Evolutionary conservation across 1,140 invertebrate genomes (phyloP), one percentile per base, ranked within the genome.

Genomic region (Battus philenor): DNA sequence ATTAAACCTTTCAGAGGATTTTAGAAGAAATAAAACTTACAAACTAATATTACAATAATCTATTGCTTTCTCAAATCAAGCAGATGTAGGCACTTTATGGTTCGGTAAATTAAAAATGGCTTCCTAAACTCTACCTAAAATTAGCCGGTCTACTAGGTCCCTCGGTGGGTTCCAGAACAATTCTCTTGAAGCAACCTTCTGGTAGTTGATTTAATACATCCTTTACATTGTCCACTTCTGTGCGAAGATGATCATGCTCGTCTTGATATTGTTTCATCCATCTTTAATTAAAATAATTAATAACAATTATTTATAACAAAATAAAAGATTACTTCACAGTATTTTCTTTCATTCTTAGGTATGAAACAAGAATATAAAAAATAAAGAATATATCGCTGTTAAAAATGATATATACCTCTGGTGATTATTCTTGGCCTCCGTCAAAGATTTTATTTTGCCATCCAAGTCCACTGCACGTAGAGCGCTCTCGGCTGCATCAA

Each of bases 211-310:
- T 89, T 9, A 91, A 88, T 52, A 99, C 98, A 13, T 93, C 90
- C 59, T 93, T 90, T 29, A 98, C 93, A 81, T 97, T 98, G 1
- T 91, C 88, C 1, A 98, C 96, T 71, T 98, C 96, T 4, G 78
- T 82, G 44, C 89, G 79, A 4, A 98, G 86, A 50, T 90, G 86
- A 8, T 86, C 88, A 12, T 97, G 88, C 70, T 98, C 94, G 4
- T 92, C 90, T 71, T 93, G 90, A 58, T 97, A 97, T 63, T 93
- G 90, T 47, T 93, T 92, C 26, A 97, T 92, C 87, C 92, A 91
- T 52, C 91, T 90, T 20, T 89, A 34, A 9, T 3, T 8, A 22
- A 22, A 22, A 22, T 22, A 22, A 22, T 4, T 22, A 22, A 3
- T 22, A 4, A n/a, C 20, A 22, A 22, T 22, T 22, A 3, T 22